Evolutionary conservation across 2,113 vertebrate species (phyloP), one percentile per base, ranked within the genome.

Genomic region (Desmodus rotundus): DNA sequence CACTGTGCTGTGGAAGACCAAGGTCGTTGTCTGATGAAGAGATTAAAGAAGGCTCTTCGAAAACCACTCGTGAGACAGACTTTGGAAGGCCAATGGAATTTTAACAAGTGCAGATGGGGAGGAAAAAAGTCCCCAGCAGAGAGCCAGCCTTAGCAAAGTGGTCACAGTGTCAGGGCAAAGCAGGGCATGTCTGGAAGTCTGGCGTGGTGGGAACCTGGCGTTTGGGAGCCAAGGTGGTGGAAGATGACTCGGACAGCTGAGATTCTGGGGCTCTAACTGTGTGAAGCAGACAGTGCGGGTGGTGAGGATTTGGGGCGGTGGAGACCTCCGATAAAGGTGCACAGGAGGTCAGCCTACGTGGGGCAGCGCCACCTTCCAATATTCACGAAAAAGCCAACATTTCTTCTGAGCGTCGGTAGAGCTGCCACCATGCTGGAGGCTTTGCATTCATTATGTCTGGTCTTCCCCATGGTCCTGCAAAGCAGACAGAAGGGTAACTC

Each of bases 21-120:
- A 24, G 20, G 36, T 86, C 54, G 31, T 83, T 41, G 28, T 94
- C 84, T 68, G 19, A 74, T 72, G 11, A n/a, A 78, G 52, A 47
- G 36, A 85, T 86, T 65, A 78, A 65, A 36, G 47, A 58, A 41
- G 26, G 3, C 20, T 41, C 54, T 74, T 76, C 28, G 22, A 61
- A 81, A 90, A 77, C 20, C 33, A 74, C 41, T 74, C 54, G 54
- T 22, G 22, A 83, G 45, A 28, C 41, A 87, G 58, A 70, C 26
- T 83, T 92, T 50, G 67, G 28, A 72, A 97, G 80, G 83, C n/a
- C 50, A 72, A 54, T 22, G 43, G 56, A 50, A 85, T 96, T 91
- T 89, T 56, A 87, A 19, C 56, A 67, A 85, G 77, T 54, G 20
- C 13, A 81, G 50, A 47, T 77, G 72, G 41, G 17, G 19, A 72